These are phyloP conservation scores for Toxostoma redivivum DNA, from an alignment of 2,113 vertebrate genomes.

Conservation along the genomic window DNA sequence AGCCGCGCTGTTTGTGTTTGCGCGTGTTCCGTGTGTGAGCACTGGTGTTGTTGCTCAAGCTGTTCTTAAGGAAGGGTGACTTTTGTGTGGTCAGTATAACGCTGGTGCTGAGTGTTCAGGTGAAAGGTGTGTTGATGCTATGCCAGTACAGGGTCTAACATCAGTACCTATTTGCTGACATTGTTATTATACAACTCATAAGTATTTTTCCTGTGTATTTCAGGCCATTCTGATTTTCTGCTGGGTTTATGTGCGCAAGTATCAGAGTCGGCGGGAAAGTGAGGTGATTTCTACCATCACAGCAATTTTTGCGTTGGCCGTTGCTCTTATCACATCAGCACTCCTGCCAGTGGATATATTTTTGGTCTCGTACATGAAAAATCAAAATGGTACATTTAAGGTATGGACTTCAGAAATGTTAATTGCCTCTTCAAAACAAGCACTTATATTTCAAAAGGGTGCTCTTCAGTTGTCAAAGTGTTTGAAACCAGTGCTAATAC, in stretches of 20 bases:
- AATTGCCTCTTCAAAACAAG: neutral
- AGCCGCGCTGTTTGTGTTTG: rapidly evolving
- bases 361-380: constrained; percentile 97
- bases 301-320: constrained; percentile 90
- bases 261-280: constrained; percentile 94
- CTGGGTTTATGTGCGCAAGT: constrained; percentile 96
- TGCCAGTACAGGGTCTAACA: rapidly evolving
- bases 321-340: constrained; percentile 94
- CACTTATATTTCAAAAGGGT: neutral
- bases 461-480: rapidly evolving
- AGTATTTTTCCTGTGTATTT: neutral
- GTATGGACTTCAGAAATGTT: constrained; percentile 41
- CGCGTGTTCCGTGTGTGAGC: rapidly evolving
- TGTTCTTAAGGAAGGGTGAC: rapidly evolving
- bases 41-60: rapidly evolving
- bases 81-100: rapidly evolving
- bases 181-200: rapidly evolving
- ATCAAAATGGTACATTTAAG: constrained; percentile 96
- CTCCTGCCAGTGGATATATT: constrained; percentile 98
- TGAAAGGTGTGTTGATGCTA: rapidly evolving
- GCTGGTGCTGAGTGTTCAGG: rapidly evolving
- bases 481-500: neutral
- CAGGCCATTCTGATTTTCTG: constrained; percentile 92
- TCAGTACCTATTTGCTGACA: rapidly evolving
- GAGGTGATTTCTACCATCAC: constrained; percentile 96